phyloP scores from a whole-genome alignment of 1,140 invertebrate species.

The Stegodyphus dumicola region DNA sequence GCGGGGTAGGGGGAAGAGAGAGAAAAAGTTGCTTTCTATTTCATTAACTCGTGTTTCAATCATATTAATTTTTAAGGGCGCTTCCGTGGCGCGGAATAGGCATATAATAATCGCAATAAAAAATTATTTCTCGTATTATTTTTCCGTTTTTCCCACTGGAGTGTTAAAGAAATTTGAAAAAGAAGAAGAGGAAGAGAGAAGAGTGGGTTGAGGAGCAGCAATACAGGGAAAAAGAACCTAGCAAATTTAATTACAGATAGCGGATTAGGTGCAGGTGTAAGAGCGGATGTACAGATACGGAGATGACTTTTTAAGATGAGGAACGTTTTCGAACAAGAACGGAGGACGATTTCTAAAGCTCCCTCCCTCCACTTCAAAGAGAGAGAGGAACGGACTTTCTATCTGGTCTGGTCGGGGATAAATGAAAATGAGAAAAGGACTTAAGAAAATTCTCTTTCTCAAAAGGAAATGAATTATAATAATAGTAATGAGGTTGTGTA shows the following conservation, averaged over 20 bases:
- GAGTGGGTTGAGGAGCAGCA: slow-evolving; percentile 12
- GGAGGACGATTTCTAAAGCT: slow-evolving; percentile 48
- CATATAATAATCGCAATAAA: slow-evolving; percentile 58
- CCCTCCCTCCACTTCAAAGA: not conserved
- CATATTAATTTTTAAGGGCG: slow-evolving; percentile 61
- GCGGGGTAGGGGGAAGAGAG: not conserved
- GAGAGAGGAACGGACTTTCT: slow-evolving; percentile 11
- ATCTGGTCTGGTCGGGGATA: not conserved
- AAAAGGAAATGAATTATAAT: slow-evolving; percentile 50
- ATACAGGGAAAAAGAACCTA: not conserved
- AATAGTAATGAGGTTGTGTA: not conserved
- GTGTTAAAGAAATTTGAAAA: slow-evolving; percentile 50
- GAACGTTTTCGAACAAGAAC: not conserved
- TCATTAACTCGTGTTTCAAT: slow-evolving; percentile 61
- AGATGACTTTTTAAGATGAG: slow-evolving; percentile 47
- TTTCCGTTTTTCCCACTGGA: slow-evolving; percentile 7
- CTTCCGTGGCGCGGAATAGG: slow-evolving; percentile 45
- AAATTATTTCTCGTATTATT: slow-evolving; percentile 39
- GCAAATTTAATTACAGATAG: slow-evolving; percentile 61
- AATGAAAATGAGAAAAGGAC: slow-evolving; percentile 30
- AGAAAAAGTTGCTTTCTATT: slow-evolving; percentile 53
- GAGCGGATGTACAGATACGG: slow-evolving; percentile 23
- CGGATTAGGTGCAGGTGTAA: slow-evolving; percentile 55
- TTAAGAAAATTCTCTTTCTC: not conserved
- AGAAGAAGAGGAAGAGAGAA: not conserved